Conservation (phyloP, 2,113 vertebrate species). For the Centropus unirufus region DNA sequence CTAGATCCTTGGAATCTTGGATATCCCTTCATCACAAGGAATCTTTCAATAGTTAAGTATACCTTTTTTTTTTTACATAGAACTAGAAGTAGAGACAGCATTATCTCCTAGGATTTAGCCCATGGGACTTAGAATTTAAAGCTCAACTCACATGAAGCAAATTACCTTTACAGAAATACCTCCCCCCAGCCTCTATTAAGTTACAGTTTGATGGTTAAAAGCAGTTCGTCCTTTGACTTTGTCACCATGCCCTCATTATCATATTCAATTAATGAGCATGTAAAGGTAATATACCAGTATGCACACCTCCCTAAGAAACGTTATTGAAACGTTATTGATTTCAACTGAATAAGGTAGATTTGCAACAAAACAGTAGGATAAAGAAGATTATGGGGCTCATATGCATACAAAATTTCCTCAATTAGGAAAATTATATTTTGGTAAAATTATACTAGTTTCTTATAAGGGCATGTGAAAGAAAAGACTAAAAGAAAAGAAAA, state of each 20-base stretch:
- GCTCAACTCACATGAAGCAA: neutral
- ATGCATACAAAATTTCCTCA: neutral
- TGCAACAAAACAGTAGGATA: slow-evolving; percentile 24
- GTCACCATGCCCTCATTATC: slow-evolving; percentile 72
- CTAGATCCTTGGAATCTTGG: neutral
- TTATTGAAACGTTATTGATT: slow-evolving; percentile 63
- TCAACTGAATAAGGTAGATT: slow-evolving; percentile 50
- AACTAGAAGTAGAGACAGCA: neutral
- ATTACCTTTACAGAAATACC: neutral
- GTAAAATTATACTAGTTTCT: neutral
- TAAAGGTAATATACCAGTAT: slow-evolving; percentile 59
- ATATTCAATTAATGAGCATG: slow-evolving; percentile 77
- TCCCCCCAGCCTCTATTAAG: neutral
- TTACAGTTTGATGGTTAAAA: slow-evolving; percentile 28
- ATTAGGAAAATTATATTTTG: neutral
- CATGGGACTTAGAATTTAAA: neutral
- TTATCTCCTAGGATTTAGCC: neutral
- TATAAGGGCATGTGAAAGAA: neutral
- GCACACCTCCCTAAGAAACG: slow-evolving; percentile 39
- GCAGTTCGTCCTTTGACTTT: slow-evolving; percentile 69
- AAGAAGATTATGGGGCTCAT: neutral
- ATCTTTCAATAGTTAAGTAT: neutral
- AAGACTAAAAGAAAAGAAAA: neutral
- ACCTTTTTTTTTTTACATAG: neutral
- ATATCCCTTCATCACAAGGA: neutral